phyloP scores from a whole-genome alignment of 2,888 invertebrate genomes.

The Campopleginae sp. region DNA sequence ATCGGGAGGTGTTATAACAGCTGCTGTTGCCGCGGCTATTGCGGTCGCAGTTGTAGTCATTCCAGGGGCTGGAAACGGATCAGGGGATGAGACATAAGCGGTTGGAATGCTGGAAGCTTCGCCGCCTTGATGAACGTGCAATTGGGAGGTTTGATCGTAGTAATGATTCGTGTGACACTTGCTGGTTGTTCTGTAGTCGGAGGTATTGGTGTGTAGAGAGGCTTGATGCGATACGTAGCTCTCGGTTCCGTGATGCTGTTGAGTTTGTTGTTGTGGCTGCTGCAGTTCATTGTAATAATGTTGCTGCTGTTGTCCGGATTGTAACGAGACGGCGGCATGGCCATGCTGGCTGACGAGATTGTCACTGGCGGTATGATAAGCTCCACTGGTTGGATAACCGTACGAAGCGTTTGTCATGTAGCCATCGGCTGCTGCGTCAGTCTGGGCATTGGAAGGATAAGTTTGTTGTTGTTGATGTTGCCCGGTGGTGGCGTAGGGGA shows the following conservation, averaged over 20 bases:
- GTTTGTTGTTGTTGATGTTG: conserved; percentile 63
- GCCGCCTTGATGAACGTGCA: conserved; percentile 84
- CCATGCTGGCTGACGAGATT: conserved; percentile 82
- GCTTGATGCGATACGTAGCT: conserved; percentile 79
- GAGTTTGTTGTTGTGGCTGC: conserved; percentile 84
- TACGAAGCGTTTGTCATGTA: conserved; percentile 79
- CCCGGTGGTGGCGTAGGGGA: conserved; percentile 76
- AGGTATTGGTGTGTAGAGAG: conserved; percentile 71
- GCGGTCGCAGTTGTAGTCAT: conserved; percentile 83
- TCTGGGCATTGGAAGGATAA: conserved; percentile 63
- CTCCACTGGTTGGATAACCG: conserved; percentile 76
- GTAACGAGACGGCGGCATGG: conserved; percentile 83
- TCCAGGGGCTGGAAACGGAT: conserved; percentile 85
- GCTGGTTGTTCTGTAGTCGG: conserved; percentile 75
- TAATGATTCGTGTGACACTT: conserved; percentile 80
- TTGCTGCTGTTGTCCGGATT: conserved; percentile 81
- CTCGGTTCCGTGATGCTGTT: conserved; percentile 76
- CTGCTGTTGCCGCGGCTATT: conserved; percentile 85
- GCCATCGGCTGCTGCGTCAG: conserved; percentile 75
- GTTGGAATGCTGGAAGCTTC: conserved; percentile 85
- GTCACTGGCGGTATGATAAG: conserved; percentile 75
- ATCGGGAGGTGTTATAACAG: conserved; percentile 87
- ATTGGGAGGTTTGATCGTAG: conserved; percentile 80
- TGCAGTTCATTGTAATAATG: conserved; percentile 85
- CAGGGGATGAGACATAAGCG: conserved; percentile 84